Evolutionary conservation across 2,113 vertebrate genomes (phyloP).

Genomic region (Gobius niger): DNA sequence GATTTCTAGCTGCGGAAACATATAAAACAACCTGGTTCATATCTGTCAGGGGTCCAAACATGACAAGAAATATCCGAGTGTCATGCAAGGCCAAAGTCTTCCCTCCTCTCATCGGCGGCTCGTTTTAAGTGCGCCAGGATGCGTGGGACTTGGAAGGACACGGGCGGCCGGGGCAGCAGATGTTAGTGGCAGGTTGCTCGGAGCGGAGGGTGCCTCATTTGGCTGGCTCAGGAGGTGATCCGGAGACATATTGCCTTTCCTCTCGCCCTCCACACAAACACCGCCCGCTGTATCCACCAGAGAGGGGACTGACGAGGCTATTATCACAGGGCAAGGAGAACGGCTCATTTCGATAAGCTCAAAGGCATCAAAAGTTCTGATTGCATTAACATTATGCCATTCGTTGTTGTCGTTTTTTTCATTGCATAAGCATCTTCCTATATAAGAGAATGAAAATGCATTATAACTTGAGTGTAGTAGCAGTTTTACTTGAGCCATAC

Average conservation of each 20-base stretch:
- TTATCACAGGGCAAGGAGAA: conserved; percentile 35
- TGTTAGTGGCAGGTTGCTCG: conserved; percentile 71
- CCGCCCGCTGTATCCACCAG: conserved; percentile 21
- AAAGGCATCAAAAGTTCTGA: conserved; percentile 2
- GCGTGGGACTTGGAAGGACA: conserved; percentile 30
- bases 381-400: conserved; percentile 2
- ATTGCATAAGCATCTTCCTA: neutral
- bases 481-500: no score
- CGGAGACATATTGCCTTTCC: conserved; percentile 63
- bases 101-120: neutral
- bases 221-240: conserved; percentile 66
- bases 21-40: no score
- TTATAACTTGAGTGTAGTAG: no score
- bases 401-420: neutral
- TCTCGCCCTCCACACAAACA: conserved; percentile 44
- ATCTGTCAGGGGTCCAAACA: no score
- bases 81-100: neutral
- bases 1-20: no score
- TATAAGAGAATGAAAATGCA: no score
- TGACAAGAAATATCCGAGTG: no score
- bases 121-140: neutral
- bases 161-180: conserved; percentile 64
- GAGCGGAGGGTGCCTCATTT: conserved; percentile 63
- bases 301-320: conserved; percentile 20
- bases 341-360: neutral